Evolutionary conservation across 2,113 vertebrate genomes (phyloP).

Genomic region (Eublepharis macularius): DNA sequence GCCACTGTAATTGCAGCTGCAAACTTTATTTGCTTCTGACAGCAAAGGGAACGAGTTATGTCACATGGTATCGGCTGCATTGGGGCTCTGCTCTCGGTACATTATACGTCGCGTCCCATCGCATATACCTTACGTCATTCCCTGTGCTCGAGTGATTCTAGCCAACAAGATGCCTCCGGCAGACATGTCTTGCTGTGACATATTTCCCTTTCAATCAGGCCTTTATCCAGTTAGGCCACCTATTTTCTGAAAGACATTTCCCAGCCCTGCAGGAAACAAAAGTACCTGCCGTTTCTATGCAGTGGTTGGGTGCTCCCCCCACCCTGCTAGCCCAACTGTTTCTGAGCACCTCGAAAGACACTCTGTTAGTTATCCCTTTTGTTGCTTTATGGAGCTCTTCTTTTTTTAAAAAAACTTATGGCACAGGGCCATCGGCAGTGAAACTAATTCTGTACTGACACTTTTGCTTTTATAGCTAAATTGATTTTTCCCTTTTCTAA

Average conservation of each 20-base stretch:
- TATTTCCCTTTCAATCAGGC: slow-evolving; percentile 45
- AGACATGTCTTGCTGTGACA: slow-evolving; percentile 52
- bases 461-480: slow-evolving; percentile 43
- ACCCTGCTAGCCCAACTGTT: not conserved
- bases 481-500: slow-evolving; percentile 57
- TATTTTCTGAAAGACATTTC: slow-evolving; percentile 56
- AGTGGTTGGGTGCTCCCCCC: slow-evolving; percentile 11
- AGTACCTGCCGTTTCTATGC: not conserved
- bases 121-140: slow-evolving; percentile 13
- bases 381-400: slow-evolving; percentile 27
- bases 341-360: not conserved
- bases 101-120: not conserved
- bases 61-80: not conserved
- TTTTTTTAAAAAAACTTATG: slow-evolving; percentile 26
- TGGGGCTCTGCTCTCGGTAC: slow-evolving; percentile 9
- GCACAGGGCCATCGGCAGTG: slow-evolving; percentile 17
- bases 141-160: slow-evolving; percentile 11
- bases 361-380: slow-evolving; percentile 47
- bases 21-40: slow-evolving; percentile 59
- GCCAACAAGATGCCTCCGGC: slow-evolving; percentile 38
- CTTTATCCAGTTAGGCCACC: slow-evolving; percentile 37
- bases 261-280: slow-evolving; percentile 40
- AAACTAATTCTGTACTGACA: slow-evolving; percentile 58
- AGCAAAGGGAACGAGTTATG: slow-evolving; percentile 53
- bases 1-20: slow-evolving; percentile 46